These are phyloP conservation scores for Rhinogobio ventralis DNA, from an alignment of 2,797 vertebrate species.

Conservation along the genomic window DNA sequence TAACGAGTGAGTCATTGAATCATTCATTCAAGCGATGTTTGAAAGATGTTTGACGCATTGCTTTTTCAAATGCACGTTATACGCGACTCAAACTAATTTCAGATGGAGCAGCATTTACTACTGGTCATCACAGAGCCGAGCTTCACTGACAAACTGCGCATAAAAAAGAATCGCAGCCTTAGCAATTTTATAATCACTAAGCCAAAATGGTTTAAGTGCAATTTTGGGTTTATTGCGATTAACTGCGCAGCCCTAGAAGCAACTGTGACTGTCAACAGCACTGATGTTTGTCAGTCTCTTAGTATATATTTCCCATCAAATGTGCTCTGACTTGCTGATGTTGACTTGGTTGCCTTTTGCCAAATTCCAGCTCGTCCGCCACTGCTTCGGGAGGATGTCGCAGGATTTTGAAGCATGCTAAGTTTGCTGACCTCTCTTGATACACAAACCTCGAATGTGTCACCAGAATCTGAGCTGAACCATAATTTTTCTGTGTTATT, in stretches of 20 bases:
- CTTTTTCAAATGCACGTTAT: too few species aligned
- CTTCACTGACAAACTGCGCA: too few species aligned
- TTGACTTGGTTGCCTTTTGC: neutral
- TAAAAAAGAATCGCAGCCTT: neutral
- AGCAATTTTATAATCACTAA: neutral
- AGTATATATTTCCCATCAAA: neutral
- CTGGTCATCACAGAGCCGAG: too few species aligned
- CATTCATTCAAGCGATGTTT: too few species aligned
- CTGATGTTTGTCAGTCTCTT: too few species aligned
- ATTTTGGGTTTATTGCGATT: too few species aligned
- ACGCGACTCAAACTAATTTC: too few species aligned
- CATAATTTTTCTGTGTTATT: neutral
- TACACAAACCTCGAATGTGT: neutral
- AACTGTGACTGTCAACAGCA: neutral
- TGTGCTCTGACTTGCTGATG: neutral
- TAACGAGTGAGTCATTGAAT: too few species aligned
- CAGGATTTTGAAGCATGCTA: constrained; percentile 1
- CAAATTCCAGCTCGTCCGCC: neutral
- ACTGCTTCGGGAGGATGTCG: neutral
- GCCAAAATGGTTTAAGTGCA: too few species aligned
- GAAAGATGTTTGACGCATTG: too few species aligned
- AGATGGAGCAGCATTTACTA: too few species aligned
- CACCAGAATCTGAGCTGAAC: neutral
- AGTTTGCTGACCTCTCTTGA: neutral
- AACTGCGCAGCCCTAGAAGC: too few species aligned